Evolutionary conservation across 2,797 vertebrate genomes (phyloP).

Genomic region (Sphaeramia orbicularis): DNA sequence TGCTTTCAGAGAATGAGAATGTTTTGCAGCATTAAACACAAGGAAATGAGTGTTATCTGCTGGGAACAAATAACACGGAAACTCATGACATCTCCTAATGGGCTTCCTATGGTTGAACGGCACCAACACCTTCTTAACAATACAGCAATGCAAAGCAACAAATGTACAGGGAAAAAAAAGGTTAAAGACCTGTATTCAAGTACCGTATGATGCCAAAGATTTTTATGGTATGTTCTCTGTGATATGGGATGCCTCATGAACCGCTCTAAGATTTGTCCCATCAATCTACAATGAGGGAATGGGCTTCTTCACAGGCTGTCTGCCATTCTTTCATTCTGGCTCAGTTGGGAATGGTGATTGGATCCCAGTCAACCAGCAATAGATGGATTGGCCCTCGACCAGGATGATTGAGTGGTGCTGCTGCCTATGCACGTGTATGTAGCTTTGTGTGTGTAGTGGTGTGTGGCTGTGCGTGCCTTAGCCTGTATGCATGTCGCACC

Average conservation of each 20-base stretch:
- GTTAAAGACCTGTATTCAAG: conserved; percentile 36
- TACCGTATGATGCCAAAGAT: conserved; percentile 34
- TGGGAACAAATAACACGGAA: conserved; percentile 33
- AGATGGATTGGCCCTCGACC: conserved; percentile 76
- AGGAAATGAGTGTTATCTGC: conserved; percentile 33
- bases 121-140: conserved; percentile 25
- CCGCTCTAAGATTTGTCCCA: conserved; percentile 67
- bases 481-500: conserved; percentile 34
- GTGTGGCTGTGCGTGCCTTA: conserved; percentile 31
- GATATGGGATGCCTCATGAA: conserved; percentile 66
- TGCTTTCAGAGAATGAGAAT: conserved; percentile 23
- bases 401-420: conserved; percentile 72
- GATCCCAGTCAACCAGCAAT: conserved; percentile 80
- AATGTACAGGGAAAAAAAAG: conserved; percentile 1
- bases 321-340: conserved; percentile 77
- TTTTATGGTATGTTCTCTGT: conserved; percentile 60
- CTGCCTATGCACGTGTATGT: conserved; percentile 60
- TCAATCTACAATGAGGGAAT: conserved; percentile 68
- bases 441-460: conserved; percentile 58
- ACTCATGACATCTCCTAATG: conserved; percentile 48
- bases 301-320: conserved; percentile 72
- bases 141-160: conserved; percentile 1
- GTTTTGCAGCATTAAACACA: conserved; percentile 56
- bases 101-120: conserved; percentile 43
- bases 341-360: conserved; percentile 81